Evolutionary conservation across 2,797 vertebrate genomes (phyloP), one percentile per base, ranked within the genome.

Genomic region (Phrynocephalus vlangalii): DNA sequence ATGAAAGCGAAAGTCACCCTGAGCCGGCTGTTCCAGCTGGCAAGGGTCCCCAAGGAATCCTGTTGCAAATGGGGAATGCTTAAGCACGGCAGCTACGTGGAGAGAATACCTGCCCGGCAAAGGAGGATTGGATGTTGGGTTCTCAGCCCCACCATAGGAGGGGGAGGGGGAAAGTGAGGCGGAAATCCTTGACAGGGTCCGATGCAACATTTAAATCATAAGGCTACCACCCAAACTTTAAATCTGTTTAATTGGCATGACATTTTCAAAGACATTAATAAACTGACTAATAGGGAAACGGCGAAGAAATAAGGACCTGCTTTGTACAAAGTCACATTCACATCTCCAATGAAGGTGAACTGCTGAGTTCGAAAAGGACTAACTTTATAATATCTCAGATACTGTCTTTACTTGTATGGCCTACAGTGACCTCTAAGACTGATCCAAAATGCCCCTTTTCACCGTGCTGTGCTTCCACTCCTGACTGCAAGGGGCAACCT

Each of bases 31-130:
- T 0, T 91, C 91, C 91, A 91, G 20, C 87, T 89, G 84, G 84
- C 85, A 89, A 91, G 83, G 81, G 71, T 63, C 83, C 88, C 91
- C 0, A 82, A 93, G 80, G 90, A 91, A 86, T 26, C 52, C 78
- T 80, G 84, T 56, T 86, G 79, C 85, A 91, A 86, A 84, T 90
- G 56, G 79, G 33, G 91, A 79, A 82, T 91, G 85, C 72, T 38
- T 38, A 63, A 94, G 82, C 83, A 38, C 70, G 63, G 82, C 77
- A 85, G 70, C 81, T 91, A 88, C 85, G 77, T 84, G 82, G 87
- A 80, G 72, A 71, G 84, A 83, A 82, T 26, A 72, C 84, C 87
- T 83, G 91, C 77, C 82, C 68, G 22, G 3, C 52, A 24, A 52
- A 38, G 76, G 44, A 50, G 72, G 85, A 10, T 44, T 75, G 13